Evolutionary conservation across 2,888 invertebrate species (phyloP), one percentile per base, ranked within the genome.

Genomic region (Prosopocoilus inquinatus): DNA sequence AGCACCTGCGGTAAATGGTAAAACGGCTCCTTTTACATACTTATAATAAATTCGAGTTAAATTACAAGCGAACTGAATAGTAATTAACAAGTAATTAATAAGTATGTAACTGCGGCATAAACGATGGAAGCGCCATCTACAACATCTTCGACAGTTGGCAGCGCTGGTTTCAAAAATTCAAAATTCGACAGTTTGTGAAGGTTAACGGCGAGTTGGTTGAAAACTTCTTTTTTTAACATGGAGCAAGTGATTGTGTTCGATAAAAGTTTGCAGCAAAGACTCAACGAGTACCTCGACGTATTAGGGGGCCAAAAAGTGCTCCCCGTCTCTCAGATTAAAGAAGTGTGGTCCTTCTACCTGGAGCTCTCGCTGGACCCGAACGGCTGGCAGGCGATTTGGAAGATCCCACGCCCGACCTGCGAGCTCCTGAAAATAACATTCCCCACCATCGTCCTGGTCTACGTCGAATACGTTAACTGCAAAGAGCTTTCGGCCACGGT

Each of bases 311-410:
- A 73, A 8, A 62, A 69, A 8, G 59, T 75, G 1, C 70, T 82
- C 11, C 78, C 81, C 2, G 79, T 80, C 1, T 80, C 81, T 1
- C 74, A 78, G 60, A 79, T 85, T 2, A 74, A 75, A 46, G 72
- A 76, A 3, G 82, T 82, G 70, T 85, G 84, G 84, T 72, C 77
- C 2, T 80, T 76, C 62, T 81, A 80, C 61, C 67, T 84, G 0
- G 86, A 87, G 65, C 66, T 85, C 28, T 74, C 82, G 0, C 74
- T 87, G 1, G 87, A 88, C 64, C 84, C 84, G 0, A 81, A 80
- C 0, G 88, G 87, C 0, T 88, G 88, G 88, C 84, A 85, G 65
- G 87, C 85, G 0, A 65, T 88, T 7, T 88, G 88, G 88, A 87
- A 87, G 72, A 80, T 88, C 7, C 84, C 87, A 0, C 81, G 86